Evolutionary conservation across 2,888 invertebrate species (phyloP).

Genomic region (Amiota mariae): DNA sequence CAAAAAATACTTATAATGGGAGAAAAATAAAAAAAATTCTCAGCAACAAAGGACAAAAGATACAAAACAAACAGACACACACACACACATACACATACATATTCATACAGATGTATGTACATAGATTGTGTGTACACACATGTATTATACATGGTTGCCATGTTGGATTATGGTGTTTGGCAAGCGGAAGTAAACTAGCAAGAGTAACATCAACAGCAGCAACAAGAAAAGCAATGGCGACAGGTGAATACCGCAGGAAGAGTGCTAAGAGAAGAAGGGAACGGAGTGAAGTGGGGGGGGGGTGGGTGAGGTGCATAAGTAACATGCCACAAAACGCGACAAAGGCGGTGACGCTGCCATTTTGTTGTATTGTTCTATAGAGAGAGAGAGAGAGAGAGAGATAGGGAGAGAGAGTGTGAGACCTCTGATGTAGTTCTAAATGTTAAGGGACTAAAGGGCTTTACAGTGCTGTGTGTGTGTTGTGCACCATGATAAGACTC

Average conservation of each 20-base stretch:
- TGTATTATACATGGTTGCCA: background rate
- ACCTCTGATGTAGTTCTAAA: slow-evolving; percentile 34
- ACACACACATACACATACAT: background rate
- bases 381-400: too few relatives aligned
- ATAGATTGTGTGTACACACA: background rate
- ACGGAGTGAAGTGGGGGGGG: too few relatives aligned
- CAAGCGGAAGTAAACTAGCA: slow-evolving; percentile 28
- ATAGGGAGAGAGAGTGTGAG: too few relatives aligned
- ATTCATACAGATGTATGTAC: too few relatives aligned
- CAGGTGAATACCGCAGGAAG: background rate
- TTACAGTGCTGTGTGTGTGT: background rate
- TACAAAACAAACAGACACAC: background rate
- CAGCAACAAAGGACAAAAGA: background rate
- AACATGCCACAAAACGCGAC: background rate
- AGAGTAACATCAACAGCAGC: slow-evolving; percentile 35
- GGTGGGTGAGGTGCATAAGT: too few relatives aligned
- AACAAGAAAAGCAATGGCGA: slow-evolving; percentile 28
- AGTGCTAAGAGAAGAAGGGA: background rate
- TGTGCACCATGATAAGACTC: slow-evolving; percentile 14
- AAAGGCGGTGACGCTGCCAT: slow-evolving; percentile 3
- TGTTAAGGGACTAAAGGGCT: background rate
- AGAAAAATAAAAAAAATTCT: background rate
- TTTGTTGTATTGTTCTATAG: background rate
- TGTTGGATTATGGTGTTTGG: slow-evolving; percentile 23
- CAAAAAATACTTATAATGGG: background rate